phyloP scores from a whole-genome alignment of 2,888 invertebrate species.

The Ypsolopha sequella region DNA sequence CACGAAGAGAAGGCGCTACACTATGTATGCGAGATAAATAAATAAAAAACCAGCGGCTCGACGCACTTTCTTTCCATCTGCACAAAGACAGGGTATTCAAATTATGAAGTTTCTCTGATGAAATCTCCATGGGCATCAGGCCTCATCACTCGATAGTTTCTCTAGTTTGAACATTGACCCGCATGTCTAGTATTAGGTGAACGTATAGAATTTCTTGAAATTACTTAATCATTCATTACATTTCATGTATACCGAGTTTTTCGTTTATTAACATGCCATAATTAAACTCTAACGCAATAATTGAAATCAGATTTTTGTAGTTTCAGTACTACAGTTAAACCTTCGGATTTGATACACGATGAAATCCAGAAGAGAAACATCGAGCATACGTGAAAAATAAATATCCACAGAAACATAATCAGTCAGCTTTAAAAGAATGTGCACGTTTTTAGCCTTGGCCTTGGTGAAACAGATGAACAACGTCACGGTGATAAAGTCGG shows the following conservation, averaged over 20 bases:
- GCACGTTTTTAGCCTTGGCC: conserved; percentile 42
- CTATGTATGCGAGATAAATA: conserved; percentile 22
- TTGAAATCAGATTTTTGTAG: too few relatives aligned
- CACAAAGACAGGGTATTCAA: conserved; percentile 8
- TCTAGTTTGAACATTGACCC: too few relatives aligned
- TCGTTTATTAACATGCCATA: too few relatives aligned
- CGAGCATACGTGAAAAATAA: neutral
- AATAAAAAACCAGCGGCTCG: conserved; percentile 16
- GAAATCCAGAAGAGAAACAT: neutral
- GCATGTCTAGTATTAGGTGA: too few relatives aligned
- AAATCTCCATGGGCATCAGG: conserved; percentile 9
- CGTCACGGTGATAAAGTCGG: conserved; percentile 40
- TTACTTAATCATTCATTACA: too few relatives aligned
- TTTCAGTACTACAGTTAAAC: too few relatives aligned
- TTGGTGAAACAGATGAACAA: conserved; percentile 11
- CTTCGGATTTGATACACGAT: too few relatives aligned
- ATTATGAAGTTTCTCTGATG: conserved; percentile 24
- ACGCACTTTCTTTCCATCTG: conserved; percentile 39
- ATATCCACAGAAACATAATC: conserved; percentile 4
- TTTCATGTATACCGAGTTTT: too few relatives aligned
- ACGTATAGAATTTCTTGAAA: too few relatives aligned
- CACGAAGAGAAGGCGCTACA: conserved; percentile 37
- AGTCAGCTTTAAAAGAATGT: conserved; percentile 11
- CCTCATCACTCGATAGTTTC: too few relatives aligned
- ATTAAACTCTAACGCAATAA: too few relatives aligned